Conservation (phyloP, 2,797 vertebrate genomes). For the Todus mexicanus region DNA sequence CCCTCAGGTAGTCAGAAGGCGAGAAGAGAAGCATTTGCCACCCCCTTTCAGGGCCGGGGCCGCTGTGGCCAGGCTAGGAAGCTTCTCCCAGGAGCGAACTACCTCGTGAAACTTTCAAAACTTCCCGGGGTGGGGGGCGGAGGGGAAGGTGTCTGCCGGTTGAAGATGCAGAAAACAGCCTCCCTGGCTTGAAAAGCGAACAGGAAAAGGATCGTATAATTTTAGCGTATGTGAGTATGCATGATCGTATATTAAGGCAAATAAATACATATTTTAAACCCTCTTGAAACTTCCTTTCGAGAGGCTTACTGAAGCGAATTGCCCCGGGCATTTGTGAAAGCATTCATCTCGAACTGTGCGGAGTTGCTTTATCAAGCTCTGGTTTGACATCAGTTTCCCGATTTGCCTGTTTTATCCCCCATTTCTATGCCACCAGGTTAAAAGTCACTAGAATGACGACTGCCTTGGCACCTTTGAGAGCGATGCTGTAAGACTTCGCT, state of each 20-base stretch:
- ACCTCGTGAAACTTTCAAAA: slow-evolving; percentile 9
- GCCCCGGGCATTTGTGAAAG: background rate
- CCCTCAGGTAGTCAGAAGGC: background rate
- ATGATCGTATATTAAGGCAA: background rate
- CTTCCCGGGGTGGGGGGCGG: background rate
- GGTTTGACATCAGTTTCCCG: background rate
- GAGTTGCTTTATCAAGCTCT: background rate
- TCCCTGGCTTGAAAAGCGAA: background rate
- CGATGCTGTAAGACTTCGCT: slow-evolving; percentile 1
- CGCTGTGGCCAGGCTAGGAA: background rate
- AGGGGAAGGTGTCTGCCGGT: background rate
- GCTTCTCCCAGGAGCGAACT: background rate
- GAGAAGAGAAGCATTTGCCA: background rate
- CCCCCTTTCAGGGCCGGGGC: background rate
- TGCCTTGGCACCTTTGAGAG: background rate
- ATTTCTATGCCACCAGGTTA: slow-evolving; percentile 61
- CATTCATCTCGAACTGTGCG: background rate
- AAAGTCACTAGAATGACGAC: slow-evolving; percentile 30
- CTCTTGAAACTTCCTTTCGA: slow-evolving; percentile 4
- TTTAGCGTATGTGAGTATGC: background rate
- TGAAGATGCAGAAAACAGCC: background rate
- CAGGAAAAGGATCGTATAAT: background rate
- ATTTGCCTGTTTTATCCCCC: slow-evolving; percentile 6
- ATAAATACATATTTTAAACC: background rate
- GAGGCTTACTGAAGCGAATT: background rate